Evolutionary conservation across 2,113 vertebrate species (phyloP), one percentile per base, ranked within the genome.

Genomic region (Solenodon paradoxus): DNA sequence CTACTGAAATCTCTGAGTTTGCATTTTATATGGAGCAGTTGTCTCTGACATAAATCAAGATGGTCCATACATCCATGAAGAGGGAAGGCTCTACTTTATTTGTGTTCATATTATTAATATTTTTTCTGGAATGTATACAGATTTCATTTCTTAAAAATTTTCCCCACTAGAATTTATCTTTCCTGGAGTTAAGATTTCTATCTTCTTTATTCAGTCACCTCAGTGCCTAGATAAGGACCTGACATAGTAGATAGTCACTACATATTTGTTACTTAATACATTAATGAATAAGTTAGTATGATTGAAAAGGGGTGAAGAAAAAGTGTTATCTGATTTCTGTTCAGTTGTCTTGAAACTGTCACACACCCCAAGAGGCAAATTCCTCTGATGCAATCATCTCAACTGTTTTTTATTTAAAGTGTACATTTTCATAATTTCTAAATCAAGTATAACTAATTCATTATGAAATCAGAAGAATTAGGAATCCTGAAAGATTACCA

Each of bases 1-100:
- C 95, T 91, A 90, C 71, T 93, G 68, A 55, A 90, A 12, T 95
- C 47, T 95, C 55, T 55, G 72, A 82, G 71, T 79, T 30, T 78
- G 88, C 72, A 84, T 87, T 93, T 88, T 82, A 92, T 49, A 59
- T 47, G 24, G 57, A 96, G 96, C 9, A 78, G 64, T 74, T 93
- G n/a, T 72, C 81, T 28, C 35, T 84, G 20, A 88, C 79, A 95
- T 59, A 98, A 87, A 96, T 78, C 32, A 96, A 92, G 82, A 16
- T 71, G 57, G 38, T 92, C 57, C 79, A 92, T 95, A 86, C 84
- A 66, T 90, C 57, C 63, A 61, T 86, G 82, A 93, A 55, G 47
- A 59, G 5, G 0, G 3, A 61, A 81, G 22, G 2, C 0, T 7
- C 53, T 85, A 30, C n/a, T 74, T 86, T 75, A 69, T 84, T 79